Base-by-base conservation (phyloP, 2,888 invertebrate species). In the Zygogramma bicolorata region DNA sequence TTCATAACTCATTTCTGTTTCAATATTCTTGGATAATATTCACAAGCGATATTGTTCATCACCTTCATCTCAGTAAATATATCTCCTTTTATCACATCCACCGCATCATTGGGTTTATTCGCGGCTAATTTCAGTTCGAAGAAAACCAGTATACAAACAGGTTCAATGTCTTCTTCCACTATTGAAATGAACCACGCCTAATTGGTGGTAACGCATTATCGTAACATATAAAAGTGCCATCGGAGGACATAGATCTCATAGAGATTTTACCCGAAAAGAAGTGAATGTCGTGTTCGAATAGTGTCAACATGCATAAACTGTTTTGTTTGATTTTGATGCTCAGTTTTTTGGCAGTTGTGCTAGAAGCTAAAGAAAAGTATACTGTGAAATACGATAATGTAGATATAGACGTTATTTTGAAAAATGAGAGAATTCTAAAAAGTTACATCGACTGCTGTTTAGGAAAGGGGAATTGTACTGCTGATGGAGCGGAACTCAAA, bases 401-500 rank as follows among this genome's bases (percentile, higher is more conserved):
- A 66, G 88, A 94, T 83, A 62, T 94, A 67, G 90, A 93, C 53
- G 90, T 91, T 81, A 90, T 94, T 75, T 84, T 94, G 31, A 83
- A 80, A 4, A 94, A 91, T 85, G 90, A 91, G 25, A 88, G 93
- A 31, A 87, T 94, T 10, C 84, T 94, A 0, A 86, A 87, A 34
- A 91, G 90, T 42, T 93, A 94, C 81, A 86, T 91, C 57, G 90
- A 92, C 71, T 94, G 94, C 79, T 80, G 94, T 40, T 83, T 93
- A 77, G 90, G 89, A 0, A 87, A 86, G 69, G 92, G 91, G 8
- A 90, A 89, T 53, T 94, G 94, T 84, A 93, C 90, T 1, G 88
- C 92, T 13, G 93, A 93, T 80, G 93, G 90, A 68, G 90, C 89
- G 78, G 91, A 92, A 85, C 86, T 94, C 2, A 94, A 92, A 88